Evolutionary conservation across 2,113 vertebrate genomes (phyloP).

Genomic region (Egretta garzetta): DNA sequence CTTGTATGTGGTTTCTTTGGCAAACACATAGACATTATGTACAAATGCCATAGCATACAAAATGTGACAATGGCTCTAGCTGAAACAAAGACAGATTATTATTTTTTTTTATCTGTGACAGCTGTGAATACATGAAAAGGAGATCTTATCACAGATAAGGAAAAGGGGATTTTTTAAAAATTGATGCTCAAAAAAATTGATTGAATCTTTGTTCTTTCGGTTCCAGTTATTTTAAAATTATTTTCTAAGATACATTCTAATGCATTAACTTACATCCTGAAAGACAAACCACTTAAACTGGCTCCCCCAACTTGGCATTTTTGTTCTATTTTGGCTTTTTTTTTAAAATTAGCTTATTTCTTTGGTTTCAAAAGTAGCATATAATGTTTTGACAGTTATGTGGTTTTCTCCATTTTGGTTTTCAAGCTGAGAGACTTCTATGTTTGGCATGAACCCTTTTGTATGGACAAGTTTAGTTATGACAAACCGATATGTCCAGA

Average conservation of each 20-base stretch:
- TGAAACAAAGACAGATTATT: not conserved
- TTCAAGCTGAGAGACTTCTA: not conserved
- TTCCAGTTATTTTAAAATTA: not conserved
- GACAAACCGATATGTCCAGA: not conserved
- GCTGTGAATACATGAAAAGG: not conserved
- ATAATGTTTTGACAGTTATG: not conserved
- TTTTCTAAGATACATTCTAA: not conserved
- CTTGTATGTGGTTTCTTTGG: not conserved
- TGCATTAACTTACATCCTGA: not conserved
- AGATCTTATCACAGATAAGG: not conserved
- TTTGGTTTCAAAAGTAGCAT: not conserved
- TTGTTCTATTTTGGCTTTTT: not conserved
- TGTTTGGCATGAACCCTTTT: not conserved
- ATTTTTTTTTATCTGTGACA: not conserved
- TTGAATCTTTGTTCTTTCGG: not conserved
- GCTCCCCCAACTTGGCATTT: accelerated
- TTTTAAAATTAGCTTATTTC: not conserved
- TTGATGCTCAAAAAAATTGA: not conserved
- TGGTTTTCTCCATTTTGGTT: not conserved
- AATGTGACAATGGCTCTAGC: not conserved
- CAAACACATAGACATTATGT: not conserved
- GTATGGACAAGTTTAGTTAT: not conserved
- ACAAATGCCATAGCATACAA: not conserved
- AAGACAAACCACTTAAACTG: not conserved
- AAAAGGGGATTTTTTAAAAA: not conserved